phyloP scores from a whole-genome alignment of 2,888 invertebrate species.

The Invenusta paracnida region DNA sequence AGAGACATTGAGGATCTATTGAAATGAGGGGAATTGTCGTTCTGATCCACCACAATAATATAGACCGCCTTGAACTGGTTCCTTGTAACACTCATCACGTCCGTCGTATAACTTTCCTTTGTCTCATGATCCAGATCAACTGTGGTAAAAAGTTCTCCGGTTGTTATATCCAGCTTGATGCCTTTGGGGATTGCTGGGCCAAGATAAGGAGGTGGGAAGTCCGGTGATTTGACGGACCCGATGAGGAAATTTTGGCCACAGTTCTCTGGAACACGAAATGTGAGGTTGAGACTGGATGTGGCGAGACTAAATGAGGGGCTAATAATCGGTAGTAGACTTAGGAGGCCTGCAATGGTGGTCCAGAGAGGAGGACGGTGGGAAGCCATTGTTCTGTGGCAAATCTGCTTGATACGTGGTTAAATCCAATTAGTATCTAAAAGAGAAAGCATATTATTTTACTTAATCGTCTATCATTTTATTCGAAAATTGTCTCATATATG shows the following conservation, averaged over 20 bases:
- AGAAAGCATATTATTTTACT: no score
- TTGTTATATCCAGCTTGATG: neutral
- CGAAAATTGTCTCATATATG: no score
- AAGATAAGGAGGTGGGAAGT: neutral
- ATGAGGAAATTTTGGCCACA: neutral
- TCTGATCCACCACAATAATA: neutral
- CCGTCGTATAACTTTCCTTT: neutral
- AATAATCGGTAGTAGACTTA: neutral
- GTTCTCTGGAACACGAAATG: neutral
- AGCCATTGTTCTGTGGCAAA: no score
- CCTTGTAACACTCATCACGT: neutral
- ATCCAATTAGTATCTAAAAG: no score
- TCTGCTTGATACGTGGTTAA: no score
- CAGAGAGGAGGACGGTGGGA: no score
- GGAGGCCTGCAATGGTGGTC: neutral
- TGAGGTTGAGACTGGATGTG: neutral
- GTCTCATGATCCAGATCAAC: neutral
- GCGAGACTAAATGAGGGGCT: neutral
- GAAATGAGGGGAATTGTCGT: slow-evolving; percentile 35
- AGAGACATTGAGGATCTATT: neutral
- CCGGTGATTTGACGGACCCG: neutral
- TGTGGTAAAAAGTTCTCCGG: neutral
- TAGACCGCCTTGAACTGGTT: neutral
- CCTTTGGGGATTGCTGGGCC: neutral
- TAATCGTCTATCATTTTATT: no score